These are phyloP conservation scores for Ammodramus savannarum DNA, from an alignment of 2,113 vertebrate species.

Conservation along the genomic window DNA sequence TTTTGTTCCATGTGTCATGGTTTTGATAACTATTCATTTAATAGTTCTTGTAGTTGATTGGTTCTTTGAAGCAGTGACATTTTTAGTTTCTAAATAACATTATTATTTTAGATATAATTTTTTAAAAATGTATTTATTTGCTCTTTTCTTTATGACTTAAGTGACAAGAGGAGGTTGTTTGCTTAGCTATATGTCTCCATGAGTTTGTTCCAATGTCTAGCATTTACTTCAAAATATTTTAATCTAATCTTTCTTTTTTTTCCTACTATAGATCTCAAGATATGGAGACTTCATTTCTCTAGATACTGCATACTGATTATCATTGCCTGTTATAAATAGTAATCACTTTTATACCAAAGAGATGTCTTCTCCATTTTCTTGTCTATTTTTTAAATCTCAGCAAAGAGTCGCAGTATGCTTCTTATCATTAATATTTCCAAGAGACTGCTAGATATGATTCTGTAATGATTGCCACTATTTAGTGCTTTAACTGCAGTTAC, in stretches of 20 bases:
- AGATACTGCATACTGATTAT: not conserved
- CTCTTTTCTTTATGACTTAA: not conserved
- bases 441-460: not conserved
- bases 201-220: not conserved
- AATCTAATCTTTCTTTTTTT: not conserved
- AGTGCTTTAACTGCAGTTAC: not conserved
- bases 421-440: not conserved
- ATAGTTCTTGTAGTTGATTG: not conserved
- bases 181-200: not conserved
- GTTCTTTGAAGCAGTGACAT: not conserved
- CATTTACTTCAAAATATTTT: not conserved
- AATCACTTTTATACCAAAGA: not conserved
- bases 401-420: not conserved
- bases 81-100: not conserved
- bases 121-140: not conserved
- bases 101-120: not conserved
- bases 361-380: not conserved
- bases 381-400: not conserved
- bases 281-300: not conserved
- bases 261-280: not conserved
- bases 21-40: not conserved
- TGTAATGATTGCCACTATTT: not conserved
- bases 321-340: not conserved
- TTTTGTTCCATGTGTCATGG: not conserved
- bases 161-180: fast-evolving